phyloP scores from a whole-genome alignment of 92 coral and sea anemone species.

The Palythoa grandis region DNA sequence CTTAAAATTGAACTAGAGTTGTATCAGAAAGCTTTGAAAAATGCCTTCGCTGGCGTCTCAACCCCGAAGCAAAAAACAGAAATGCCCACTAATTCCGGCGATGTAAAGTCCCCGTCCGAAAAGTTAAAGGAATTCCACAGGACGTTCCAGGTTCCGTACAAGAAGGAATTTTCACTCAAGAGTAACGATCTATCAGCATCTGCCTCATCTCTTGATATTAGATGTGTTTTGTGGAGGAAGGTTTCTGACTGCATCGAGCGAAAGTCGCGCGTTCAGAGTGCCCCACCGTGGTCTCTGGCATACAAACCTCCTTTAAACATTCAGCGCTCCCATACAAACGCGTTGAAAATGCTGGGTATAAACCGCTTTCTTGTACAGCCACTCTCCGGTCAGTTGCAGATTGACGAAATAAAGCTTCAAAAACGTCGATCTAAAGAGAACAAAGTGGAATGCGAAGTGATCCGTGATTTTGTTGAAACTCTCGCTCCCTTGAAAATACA shows the following conservation, averaged over 20 bases:
- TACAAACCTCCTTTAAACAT: slow-evolving; percentile 73
- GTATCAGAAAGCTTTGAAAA: slow-evolving; percentile 29
- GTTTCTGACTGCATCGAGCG: slow-evolving; percentile 63
- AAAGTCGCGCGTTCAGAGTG: slow-evolving; percentile 76
- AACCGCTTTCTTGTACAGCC: slow-evolving; percentile 64
- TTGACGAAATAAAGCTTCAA: slow-evolving; percentile 70
- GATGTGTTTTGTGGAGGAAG: slow-evolving; percentile 85
- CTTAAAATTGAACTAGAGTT: slow-evolving; percentile 47
- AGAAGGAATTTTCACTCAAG: slow-evolving; percentile 71
- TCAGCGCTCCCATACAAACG: slow-evolving; percentile 71
- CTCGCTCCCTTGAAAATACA: slow-evolving; percentile 64
- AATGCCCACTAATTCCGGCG: background rate
- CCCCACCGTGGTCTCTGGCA: slow-evolving; percentile 68
- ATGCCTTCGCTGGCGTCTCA: slow-evolving; percentile 21
- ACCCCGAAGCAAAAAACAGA: background rate
- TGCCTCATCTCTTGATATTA: slow-evolving; percentile 76
- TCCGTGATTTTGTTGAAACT: slow-evolving; percentile 70
- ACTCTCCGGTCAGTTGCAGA: slow-evolving; percentile 82
- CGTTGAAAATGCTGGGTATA: slow-evolving; percentile 77
- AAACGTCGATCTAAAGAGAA: slow-evolving; percentile 68
- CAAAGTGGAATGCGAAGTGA: slow-evolving; percentile 64
- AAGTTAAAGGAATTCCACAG: slow-evolving; percentile 73
- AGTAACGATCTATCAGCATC: slow-evolving; percentile 67
- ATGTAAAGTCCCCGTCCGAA: slow-evolving; percentile 43
- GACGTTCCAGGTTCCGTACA: slow-evolving; percentile 80